Conservation (phyloP, 2,888 invertebrate species). For the Morpho deidamia region DNA sequence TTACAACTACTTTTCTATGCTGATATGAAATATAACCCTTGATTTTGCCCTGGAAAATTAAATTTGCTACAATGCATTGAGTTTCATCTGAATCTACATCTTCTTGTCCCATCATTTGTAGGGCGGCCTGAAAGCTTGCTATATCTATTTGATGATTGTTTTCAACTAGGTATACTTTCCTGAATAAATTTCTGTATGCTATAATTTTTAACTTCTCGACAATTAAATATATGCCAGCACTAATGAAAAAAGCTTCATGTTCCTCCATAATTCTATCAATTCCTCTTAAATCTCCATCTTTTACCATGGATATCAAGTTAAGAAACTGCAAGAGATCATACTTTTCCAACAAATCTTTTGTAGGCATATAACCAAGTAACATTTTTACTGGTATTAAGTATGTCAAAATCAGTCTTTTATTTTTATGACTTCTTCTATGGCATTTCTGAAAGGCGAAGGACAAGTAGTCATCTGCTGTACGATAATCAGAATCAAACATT, state of each 20-base stretch:
- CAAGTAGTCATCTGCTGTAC: conserved; percentile 93
- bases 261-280: conserved; percentile 91
- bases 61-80: conserved; percentile 96
- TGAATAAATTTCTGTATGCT: conserved; percentile 96
- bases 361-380: conserved; percentile 97
- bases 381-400: conserved; percentile 98
- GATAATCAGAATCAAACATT: conserved; percentile 99
- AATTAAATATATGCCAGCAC: conserved; percentile 97
- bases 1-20: conserved; percentile 97
- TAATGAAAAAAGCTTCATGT: conserved; percentile 95
- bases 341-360: conserved; percentile 85
- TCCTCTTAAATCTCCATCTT: conserved; percentile 90
- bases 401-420: conserved; percentile 94
- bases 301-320: conserved; percentile 92
- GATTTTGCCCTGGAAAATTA: conserved; percentile 97
- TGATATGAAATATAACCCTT: conserved; percentile 99
- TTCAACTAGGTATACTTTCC: conserved; percentile 88
- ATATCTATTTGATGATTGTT: conserved; percentile 94
- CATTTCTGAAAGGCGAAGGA: conserved; percentile 96
- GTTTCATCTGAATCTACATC: conserved; percentile 96
- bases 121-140: conserved; percentile 87
- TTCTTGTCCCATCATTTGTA: conserved; percentile 88
- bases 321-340: conserved; percentile 95
- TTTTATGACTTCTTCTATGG: conserved; percentile 86
- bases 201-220: conserved; percentile 97